Evolutionary conservation across 2,888 invertebrate species (phyloP), one percentile per base, ranked within the genome.

Genomic region (Agrenia bidenticulata): DNA sequence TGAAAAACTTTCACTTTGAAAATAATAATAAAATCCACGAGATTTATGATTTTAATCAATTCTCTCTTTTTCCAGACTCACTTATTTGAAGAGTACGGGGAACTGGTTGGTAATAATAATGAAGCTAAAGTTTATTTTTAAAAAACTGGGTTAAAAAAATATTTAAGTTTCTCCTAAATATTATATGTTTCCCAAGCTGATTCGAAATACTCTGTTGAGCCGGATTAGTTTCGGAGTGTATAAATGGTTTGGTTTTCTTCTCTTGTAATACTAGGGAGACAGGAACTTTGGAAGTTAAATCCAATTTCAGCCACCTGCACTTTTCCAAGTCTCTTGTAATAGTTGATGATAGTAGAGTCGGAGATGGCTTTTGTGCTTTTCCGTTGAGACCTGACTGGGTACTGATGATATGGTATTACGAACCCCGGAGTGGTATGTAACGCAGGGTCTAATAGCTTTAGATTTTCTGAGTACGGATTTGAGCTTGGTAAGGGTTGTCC

Each of bases 301-400:
- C 69, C 65, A 72, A 72, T 72, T 65, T 62, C 63, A 70, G 67
- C 66, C 72, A 72, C 72, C 72, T 72, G 72, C 72, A 72, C 72
- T 66, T 61, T 62, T 23, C 55, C 37, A 57, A 57, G 57, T 32
- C 39, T 11, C 32, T 55, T 55, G 23, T 57, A 26, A 57, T 51
- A 7, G 26, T 55, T 24, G 32, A 24, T 26, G 55, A 26, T 55
- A 15, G 15, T 15, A 17, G n/a, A n/a, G 26, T 15, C 4, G 27
- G 17, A 55, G 17, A 32, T 11, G 23, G 7, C 32, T 32, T 27
- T 27, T 32, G 32, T 57, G 41, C 51, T 51, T 21, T 51, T 51
- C 51, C 7, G 21, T 51, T 24, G 51, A 24, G 5, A 15, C 19
- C 51, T 23, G 7, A 19, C 23, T 21, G 13, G 23, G 21, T 51